Base-by-base conservation (phyloP, 2,888 invertebrate species). In the Cerastoderma edule region DNA sequence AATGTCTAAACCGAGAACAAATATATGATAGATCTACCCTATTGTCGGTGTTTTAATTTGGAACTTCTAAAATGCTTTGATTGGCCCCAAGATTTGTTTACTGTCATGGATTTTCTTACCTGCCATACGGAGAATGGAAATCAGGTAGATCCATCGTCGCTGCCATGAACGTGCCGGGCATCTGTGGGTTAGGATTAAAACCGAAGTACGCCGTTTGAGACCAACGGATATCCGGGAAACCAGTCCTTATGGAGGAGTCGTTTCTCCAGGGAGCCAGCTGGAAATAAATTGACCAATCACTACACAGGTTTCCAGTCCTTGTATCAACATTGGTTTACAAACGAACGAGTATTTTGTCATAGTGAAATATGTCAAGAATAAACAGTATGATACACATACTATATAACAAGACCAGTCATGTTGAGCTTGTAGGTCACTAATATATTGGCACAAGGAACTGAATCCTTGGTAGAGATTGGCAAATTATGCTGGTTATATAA, bases 111-210 rank as follows among this genome's bases (percentile, higher is more conserved):
- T 19, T 24, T 24, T 22, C 19, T 19, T 67, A 80, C 80, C 77
- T 77, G 69, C 57, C 54, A 48, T 82, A 87, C 0, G 88, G 88
- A 19, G 90, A 89, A 1, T 30, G 33, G 57, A 84, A 86, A 50
- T 90, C 90, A 0, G 90, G 89, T 19, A 91, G 78, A 70, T 91
- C 91, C 69, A 90, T 83, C 6, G 91, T 88, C 2, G 89, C 89
- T 3, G 91, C 86, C 91, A 91, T 91, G 67, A 91, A 90, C 46
- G 87, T 87, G 24, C 85, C 84, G 5, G 80, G 83, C 85, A 90
- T 82, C 19, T 53, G 60, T 5, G 63, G 44, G 54, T 91, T 90
- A 4, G 91, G 91, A 5, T 88, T 88, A 71, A 83, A 89, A 1
- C 91, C 91, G 44, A 76, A 67, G 57, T 88, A 88, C 50, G 83